Conservation (phyloP, 2,888 invertebrate species). For the Tetheella fluctuosa region DNA sequence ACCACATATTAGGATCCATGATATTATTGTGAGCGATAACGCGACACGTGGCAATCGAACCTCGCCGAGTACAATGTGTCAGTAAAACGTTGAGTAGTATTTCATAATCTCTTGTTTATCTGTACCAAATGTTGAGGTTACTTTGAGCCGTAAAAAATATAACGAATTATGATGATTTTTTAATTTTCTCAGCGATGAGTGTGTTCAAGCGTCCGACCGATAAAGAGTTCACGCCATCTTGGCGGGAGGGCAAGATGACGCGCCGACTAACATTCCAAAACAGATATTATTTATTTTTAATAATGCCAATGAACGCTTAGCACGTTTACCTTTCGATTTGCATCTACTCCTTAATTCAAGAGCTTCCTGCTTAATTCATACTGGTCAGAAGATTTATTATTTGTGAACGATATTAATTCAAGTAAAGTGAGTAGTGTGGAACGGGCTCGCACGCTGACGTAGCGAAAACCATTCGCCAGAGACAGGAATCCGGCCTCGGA, state of each 20-base stretch:
- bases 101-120: constrained; percentile 37
- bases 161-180: constrained; percentile 20
- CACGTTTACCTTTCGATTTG: constrained; percentile 72
- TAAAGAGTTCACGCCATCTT: constrained; percentile 77
- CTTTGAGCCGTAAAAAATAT: constrained; percentile 19
- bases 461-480: constrained; percentile 64
- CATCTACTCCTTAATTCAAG: constrained; percentile 47
- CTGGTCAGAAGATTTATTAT: constrained; percentile 35
- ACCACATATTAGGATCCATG: constrained; percentile 59
- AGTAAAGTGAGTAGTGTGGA: constrained; percentile 44
- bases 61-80: constrained; percentile 51
- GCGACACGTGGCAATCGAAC: constrained; percentile 67
- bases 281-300: constrained; percentile 77
- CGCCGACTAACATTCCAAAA: constrained; percentile 71
- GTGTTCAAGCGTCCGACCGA: constrained; percentile 58
- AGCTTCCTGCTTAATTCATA: constrained; percentile 53
- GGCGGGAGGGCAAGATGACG: constrained; percentile 75
- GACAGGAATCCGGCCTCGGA: constrained; percentile 52
- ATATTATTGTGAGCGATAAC: constrained; percentile 51
- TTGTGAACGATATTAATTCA: constrained; percentile 57
- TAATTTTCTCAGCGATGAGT: constrained; percentile 35
- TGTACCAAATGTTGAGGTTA: constrained; percentile 30
- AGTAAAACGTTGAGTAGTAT: constrained; percentile 54
- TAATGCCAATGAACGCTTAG: constrained; percentile 77
- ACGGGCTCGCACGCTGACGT: constrained; percentile 63